A percentile compares a stretch with the other conserved stretches of the same genome.
phyloP scores from a whole-genome alignment of 2,797 vertebrate genomes.

The Ara ararauna region DNA sequence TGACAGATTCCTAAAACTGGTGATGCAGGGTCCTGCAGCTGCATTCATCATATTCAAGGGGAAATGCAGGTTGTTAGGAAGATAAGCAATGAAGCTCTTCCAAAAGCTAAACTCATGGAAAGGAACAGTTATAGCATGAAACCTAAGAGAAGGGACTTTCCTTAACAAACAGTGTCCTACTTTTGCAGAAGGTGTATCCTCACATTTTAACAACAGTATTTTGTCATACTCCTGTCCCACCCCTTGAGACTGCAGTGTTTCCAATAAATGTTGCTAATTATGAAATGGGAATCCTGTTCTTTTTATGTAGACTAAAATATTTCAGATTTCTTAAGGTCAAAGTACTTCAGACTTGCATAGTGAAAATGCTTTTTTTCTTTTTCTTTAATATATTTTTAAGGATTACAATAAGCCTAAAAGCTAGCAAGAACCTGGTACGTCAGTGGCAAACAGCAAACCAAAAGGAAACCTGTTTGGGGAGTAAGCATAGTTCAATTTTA shows the following conservation, averaged over 20 bases:
- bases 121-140: background rate
- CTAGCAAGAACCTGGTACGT: background rate
- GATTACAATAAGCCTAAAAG: background rate
- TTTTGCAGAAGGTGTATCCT: background rate
- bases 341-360: background rate
- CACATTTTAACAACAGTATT: background rate
- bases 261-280: background rate
- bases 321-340: background rate
- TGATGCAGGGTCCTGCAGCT: constrained; percentile 6
- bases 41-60: constrained; percentile 17
- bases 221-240: background rate
- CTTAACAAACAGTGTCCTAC: background rate
- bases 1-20: background rate
- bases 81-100: constrained; percentile 24
- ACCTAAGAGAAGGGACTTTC: background rate
- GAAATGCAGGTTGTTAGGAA: background rate
- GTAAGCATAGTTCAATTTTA: background rate
- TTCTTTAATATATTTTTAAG: background rate
- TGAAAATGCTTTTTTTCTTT: background rate
- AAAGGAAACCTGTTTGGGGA: background rate
- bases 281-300: background rate
- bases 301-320: background rate
- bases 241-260: background rate
- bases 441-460: background rate
- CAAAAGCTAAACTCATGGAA: background rate